A percentile compares a stretch with the other conserved stretches of the same genome.
phyloP scores from a whole-genome alignment of 2,888 invertebrate species.

The Cantharis lateralis region DNA sequence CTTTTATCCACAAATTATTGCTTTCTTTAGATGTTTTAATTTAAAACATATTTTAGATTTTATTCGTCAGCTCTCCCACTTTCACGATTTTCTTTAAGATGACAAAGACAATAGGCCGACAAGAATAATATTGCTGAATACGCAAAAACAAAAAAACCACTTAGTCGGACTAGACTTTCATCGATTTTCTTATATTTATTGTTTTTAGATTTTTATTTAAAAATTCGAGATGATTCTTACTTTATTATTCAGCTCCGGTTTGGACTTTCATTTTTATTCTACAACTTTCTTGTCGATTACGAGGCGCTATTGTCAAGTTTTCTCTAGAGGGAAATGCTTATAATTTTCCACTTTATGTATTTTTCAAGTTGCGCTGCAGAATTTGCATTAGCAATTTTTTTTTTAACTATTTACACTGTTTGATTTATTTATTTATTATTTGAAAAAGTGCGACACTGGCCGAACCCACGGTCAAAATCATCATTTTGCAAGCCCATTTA shows the following conservation, averaged over 20 bases:
- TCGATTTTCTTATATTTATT: slow-evolving; percentile 10
- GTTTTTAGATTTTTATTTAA: not conserved
- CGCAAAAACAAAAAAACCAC: slow-evolving; percentile 11
- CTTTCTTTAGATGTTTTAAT: no score
- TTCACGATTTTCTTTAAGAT: not conserved
- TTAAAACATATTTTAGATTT: not conserved
- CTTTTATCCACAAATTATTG: no score
- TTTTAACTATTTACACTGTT: no score
- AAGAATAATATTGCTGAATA: slow-evolving; percentile 7
- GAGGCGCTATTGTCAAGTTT: not conserved
- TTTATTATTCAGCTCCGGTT: not conserved
- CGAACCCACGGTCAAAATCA: no score
- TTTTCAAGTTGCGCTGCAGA: no score
- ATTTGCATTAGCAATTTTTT: no score
- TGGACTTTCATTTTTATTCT: not conserved
- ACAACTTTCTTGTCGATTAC: not conserved
- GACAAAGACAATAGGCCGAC: slow-evolving; percentile 12
- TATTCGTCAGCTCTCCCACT: not conserved
- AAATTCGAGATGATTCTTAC: not conserved
- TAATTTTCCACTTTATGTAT: no score
- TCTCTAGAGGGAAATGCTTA: not conserved
- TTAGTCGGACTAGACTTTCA: slow-evolving; percentile 14
- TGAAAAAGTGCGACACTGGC: no score
- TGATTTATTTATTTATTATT: no score
- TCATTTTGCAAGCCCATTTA: no score